Conservation (phyloP, 2,797 vertebrate genomes). For the Trachurus trachurus region DNA sequence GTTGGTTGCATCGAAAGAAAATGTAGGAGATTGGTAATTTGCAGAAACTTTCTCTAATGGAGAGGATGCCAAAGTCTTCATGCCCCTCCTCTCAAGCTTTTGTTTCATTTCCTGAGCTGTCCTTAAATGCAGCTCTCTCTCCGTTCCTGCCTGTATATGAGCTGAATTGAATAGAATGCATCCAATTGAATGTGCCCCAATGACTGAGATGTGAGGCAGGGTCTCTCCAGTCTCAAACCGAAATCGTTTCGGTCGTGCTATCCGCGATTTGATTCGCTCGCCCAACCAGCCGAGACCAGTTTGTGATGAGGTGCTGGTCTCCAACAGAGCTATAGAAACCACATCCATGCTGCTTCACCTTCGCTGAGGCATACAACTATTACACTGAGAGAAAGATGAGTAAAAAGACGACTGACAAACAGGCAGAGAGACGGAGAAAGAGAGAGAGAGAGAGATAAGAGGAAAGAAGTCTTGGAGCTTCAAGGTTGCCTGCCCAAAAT, state of each 20-base stretch:
- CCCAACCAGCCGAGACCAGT: slow-evolving; percentile 78
- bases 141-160: slow-evolving; percentile 45
- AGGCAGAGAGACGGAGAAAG: slow-evolving; percentile 42
- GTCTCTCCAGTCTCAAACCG: slow-evolving; percentile 67
- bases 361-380: slow-evolving; percentile 62
- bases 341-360: slow-evolving; percentile 77
- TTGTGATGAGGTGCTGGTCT: slow-evolving; percentile 82
- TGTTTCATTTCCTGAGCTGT: slow-evolving; percentile 38
- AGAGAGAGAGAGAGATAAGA: slow-evolving; percentile 45
- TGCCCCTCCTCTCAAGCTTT: slow-evolving; percentile 14
- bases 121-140: slow-evolving; percentile 11
- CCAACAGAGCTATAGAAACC: slow-evolving; percentile 81
- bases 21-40: background rate
- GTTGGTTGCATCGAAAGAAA: slow-evolving; percentile 1
- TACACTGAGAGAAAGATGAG: slow-evolving; percentile 44
- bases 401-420: slow-evolving; percentile 45
- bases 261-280: slow-evolving; percentile 77
- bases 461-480: slow-evolving; percentile 59
- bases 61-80: background rate
- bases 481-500: slow-evolving; percentile 72
- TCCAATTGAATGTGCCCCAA: slow-evolving; percentile 71
- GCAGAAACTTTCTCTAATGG: background rate
- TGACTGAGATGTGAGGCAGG: slow-evolving; percentile 64
- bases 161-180: slow-evolving; percentile 71
- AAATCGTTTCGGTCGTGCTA: slow-evolving; percentile 74